These are phyloP conservation scores for Phrynocephalus versicolor DNA, from an alignment of 2,113 vertebrate species.

Conservation along the genomic window DNA sequence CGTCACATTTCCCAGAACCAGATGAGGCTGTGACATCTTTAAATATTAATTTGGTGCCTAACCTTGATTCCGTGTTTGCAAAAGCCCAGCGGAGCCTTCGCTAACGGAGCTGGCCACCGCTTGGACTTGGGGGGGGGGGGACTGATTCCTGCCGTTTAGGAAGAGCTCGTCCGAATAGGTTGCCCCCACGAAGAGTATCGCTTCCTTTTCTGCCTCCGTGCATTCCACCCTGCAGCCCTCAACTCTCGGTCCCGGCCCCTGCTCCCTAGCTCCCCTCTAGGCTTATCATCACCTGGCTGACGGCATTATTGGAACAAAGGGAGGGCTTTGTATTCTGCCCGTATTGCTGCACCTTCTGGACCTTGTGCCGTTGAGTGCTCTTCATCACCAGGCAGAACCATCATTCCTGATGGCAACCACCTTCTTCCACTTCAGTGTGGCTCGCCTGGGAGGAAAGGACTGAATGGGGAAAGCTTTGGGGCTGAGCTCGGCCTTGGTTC, in stretches of 20 bases:
- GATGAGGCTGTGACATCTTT: not conserved
- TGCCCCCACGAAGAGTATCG: not conserved
- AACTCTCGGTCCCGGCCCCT: too few species aligned
- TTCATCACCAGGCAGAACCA: too few species aligned
- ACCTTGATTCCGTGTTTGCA: slow-evolving; percentile 33
- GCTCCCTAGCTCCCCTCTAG: too few species aligned
- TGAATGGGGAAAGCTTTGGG: too few species aligned
- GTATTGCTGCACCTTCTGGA: not conserved
- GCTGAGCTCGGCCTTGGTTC: too few species aligned
- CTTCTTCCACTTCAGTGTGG: not conserved
- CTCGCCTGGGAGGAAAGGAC: too few species aligned
- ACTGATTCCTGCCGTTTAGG: not conserved
- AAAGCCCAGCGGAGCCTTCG: not conserved
- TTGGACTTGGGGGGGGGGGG: not conserved
- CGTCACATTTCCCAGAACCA: not conserved
- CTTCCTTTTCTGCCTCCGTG: too few species aligned
- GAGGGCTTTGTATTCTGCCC: not conserved
- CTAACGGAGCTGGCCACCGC: not conserved
- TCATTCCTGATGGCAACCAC: not conserved
- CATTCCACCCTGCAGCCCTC: too few species aligned
- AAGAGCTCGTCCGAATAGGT: not conserved
- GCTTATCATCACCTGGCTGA: too few species aligned
- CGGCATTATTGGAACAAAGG: not conserved
- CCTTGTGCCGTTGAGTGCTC: not conserved
- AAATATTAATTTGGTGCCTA: slow-evolving; percentile 33